Percentiles rank a stretch among this genome's conserved stretches.
These are phyloP conservation scores for Neelides sp. DNA, from an alignment of 1,140 invertebrate species.

Conservation along the genomic window DNA sequence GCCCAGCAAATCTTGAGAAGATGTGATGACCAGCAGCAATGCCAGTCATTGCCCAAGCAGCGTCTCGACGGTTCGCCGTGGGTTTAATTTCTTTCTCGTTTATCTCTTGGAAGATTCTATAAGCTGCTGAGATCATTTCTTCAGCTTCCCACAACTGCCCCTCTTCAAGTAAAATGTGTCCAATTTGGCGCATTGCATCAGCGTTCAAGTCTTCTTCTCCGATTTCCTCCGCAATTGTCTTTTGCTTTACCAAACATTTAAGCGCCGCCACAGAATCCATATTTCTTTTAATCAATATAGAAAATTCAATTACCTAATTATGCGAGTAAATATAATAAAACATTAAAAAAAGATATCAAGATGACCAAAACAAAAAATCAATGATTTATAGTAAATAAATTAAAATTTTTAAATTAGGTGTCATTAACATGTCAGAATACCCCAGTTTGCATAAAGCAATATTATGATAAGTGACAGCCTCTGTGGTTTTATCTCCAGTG, in stretches of 20 bases:
- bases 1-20: slow-evolving; percentile 13
- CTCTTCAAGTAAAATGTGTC: slow-evolving; percentile 12
- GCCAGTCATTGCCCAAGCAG: slow-evolving; percentile 11
- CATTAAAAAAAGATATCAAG: no score
- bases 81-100: neutral
- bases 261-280: slow-evolving; percentile 7
- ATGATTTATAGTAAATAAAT: no score
- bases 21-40: slow-evolving; percentile 18
- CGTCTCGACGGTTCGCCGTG: neutral
- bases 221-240: neutral
- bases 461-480: slow-evolving; percentile 15
- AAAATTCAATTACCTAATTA: no score
- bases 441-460: slow-evolving; percentile 11
- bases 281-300: no score
- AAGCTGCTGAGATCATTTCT: slow-evolving; percentile 11
- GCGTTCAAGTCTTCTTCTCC: neutral
- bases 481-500: slow-evolving; percentile 5
- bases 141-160: slow-evolving; percentile 23
- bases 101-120: neutral
- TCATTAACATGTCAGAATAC: no score
- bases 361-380: no score
- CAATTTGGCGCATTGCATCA: slow-evolving; percentile 11
- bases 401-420: no score
- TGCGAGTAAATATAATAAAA: no score
- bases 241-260: slow-evolving; percentile 12